Evolutionary conservation across 2,113 vertebrate species (phyloP), one percentile per base, ranked within the genome.

Genomic region (Neolamprologus hecqui): DNA sequence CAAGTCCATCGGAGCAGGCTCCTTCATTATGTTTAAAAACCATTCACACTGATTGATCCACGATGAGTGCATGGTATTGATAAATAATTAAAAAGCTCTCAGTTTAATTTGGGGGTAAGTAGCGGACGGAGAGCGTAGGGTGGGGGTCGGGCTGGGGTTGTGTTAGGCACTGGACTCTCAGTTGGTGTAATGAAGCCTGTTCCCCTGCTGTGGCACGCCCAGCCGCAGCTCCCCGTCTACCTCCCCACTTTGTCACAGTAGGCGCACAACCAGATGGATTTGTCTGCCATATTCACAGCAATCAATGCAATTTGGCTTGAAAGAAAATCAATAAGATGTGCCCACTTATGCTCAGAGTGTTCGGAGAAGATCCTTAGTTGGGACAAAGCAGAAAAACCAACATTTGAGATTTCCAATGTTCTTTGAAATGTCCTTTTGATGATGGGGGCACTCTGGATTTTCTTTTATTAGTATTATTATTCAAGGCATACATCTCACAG

Each of bases 251-350:
- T 87, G 96, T 97, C 97, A 97, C 97, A 89, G 93, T 92, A 95
- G 97, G 97, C 96, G 94, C 96, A 93, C 97, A 90, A 97, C 96
- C 97, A 97, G 95, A 96, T 95, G 97, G 97, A 97, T 97, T 97
- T 95, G 97, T 97, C 97, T 96, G 97, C 97, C 97, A 97, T 97
- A 97, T 97, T 97, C 96, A 95, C 97, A 96, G 97, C 96, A 95
- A 97, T 97, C 97, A 96, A 98, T 97, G 97, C 97, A 96, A 98
- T 98, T 96, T 94, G 94, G 95, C 96, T 97, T 98, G 98, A 99
- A 99, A 98, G 97, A 97, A 98, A 98, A 98, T 98, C 98, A 97
- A 98, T 99, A 97, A 96, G 96, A 97, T 96, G 96, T 98, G 97
- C 98, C 97, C 97, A 98, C 98, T 98, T 98, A 97, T 97, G 97